Evolutionary conservation across 2,113 vertebrate species (phyloP).

Genomic region (Stictonetta naevosa): DNA sequence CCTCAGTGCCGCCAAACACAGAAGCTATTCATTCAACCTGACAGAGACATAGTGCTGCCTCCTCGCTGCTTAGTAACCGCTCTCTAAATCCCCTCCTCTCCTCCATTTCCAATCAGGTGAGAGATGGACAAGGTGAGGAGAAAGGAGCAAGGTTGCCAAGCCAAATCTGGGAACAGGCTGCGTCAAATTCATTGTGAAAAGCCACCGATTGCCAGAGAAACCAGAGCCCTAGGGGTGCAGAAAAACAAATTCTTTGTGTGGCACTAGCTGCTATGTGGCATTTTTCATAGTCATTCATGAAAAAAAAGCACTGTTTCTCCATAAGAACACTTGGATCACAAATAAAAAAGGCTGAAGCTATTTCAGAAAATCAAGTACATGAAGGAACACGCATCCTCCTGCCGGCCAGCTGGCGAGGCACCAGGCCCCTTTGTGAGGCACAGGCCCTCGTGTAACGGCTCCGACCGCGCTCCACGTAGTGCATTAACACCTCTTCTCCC

Average conservation of each 20-base stretch:
- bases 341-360: slow-evolving; percentile 30
- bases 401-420: slow-evolving; percentile 12
- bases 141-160: neutral
- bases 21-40: slow-evolving; percentile 68
- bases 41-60: slow-evolving; percentile 15
- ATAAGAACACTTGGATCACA: neutral
- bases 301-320: neutral
- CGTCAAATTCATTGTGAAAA: slow-evolving; percentile 17
- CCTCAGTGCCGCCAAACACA: slow-evolving; percentile 56
- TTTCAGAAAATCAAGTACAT: neutral
- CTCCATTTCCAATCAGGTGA: slow-evolving; percentile 49
- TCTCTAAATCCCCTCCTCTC: neutral
- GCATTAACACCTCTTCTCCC: neutral
- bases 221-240: slow-evolving; percentile 2
- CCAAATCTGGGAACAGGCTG: slow-evolving; percentile 17
- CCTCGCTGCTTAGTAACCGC: slow-evolving; percentile 62
- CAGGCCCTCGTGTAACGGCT: neutral
- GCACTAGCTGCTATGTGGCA: neutral
- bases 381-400: neutral
- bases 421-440: neutral
- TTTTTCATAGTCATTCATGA: neutral
- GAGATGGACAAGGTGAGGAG: neutral
- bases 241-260: slow-evolving; percentile 41
- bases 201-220: neutral
- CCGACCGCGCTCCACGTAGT: neutral